Percentiles rank a stretch among this genome's conserved stretches.
Evolutionary conservation across 2,888 invertebrate species (phyloP).

Genomic region (Drosophila anomelani): DNA sequence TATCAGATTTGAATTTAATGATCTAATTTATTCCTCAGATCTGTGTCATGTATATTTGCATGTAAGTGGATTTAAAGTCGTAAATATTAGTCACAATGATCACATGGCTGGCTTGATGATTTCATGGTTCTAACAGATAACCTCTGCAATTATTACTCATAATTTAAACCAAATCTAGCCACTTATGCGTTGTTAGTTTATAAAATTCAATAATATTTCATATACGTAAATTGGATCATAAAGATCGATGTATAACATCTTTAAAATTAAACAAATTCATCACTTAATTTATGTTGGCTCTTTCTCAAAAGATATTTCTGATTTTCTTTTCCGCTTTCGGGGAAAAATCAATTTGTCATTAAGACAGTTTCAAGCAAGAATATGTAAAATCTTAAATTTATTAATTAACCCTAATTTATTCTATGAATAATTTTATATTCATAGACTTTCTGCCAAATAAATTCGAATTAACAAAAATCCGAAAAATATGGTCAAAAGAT

Average conservation of each 20-base stretch:
- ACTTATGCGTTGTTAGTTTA: not conserved
- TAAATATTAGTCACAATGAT: constrained; percentile 21
- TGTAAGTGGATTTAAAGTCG: constrained; percentile 7
- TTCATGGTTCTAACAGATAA: constrained; percentile 2
- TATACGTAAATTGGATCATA: not conserved
- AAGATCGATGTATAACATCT: not conserved
- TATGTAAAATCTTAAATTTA: not conserved
- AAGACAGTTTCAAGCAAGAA: not conserved
- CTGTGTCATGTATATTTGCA: constrained; percentile 15
- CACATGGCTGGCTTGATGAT: constrained; percentile 4
- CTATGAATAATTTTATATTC: not conserved
- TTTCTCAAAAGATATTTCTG: not conserved
- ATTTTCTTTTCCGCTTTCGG: constrained; percentile 1
- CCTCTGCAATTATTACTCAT: not conserved
- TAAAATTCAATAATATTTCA: not conserved
- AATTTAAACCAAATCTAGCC: not conserved
- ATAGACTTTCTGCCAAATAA: not conserved
- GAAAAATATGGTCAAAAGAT: no score
- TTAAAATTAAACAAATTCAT: not conserved
- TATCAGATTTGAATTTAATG: constrained; percentile 1
- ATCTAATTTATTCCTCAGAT: constrained; percentile 9
- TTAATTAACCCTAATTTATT: constrained; percentile 19
- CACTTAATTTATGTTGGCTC: not conserved
- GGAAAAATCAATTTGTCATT: not conserved
- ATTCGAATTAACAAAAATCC: not conserved